Conservation (phyloP, 2,888 invertebrate genomes). For the Linyphia triangularis region DNA sequence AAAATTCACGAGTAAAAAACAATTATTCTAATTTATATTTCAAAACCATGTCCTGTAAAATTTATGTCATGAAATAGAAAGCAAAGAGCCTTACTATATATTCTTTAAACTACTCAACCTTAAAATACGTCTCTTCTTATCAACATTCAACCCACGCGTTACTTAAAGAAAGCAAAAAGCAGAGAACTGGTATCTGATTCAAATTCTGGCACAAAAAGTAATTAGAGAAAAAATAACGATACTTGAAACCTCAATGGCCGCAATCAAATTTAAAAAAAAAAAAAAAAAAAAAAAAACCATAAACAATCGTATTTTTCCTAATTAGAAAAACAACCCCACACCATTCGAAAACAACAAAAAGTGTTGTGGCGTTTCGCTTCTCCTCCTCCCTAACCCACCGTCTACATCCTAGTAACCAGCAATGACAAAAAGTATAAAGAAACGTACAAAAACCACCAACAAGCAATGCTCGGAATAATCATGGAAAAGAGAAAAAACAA, state of each 20-base stretch:
- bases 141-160: conserved; percentile 24
- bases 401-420: conserved; percentile 29
- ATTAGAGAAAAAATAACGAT: conserved; percentile 8
- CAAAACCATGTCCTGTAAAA: too few relatives aligned
- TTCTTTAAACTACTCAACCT: not conserved
- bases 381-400: not conserved
- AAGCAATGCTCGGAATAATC: conserved; percentile 49
- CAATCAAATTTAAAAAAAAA: conserved; percentile 63
- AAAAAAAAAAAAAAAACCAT: conserved; percentile 59
- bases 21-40: too few relatives aligned
- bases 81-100: too few relatives aligned
- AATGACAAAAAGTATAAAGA: conserved; percentile 26
- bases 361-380: not conserved
- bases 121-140: conserved; percentile 21
- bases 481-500: conserved; percentile 36
- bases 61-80: too few relatives aligned
- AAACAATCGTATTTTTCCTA: conserved; percentile 59
- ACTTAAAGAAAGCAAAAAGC: conserved; percentile 12
- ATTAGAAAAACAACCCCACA: conserved; percentile 52
- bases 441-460: not conserved
- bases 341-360: conserved; percentile 21
- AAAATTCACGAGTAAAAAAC: too few relatives aligned
- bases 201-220: not conserved
- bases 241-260: conserved; percentile 42
- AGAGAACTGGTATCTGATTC: conserved; percentile 29